Base-by-base conservation (phyloP, 2,888 invertebrate species). In the Acanthoscelides obtectus region DNA sequence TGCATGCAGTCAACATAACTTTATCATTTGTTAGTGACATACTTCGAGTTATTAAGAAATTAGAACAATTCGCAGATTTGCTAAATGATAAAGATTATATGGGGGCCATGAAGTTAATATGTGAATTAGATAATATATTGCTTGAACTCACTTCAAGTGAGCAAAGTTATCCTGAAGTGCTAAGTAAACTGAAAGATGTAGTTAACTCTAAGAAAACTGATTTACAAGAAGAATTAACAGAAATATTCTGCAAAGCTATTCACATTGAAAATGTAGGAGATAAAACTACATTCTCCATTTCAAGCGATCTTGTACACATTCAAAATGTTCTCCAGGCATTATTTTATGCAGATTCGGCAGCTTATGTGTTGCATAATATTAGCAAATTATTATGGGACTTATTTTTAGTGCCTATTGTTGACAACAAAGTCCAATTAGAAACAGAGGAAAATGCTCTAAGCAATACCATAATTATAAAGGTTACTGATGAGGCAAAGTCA, bases 371-470 rank as follows among this genome's bases (percentile, higher is more conserved):
- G 5, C 85, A 88, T 63, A 84, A 86, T 70, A 89, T 94, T 79
- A 86, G 89, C 1, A 86, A 86, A 72, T 89, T 88, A 77, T 79
- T 94, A 20, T 83, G 91, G 77, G 86, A 88, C 45, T 83, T 88
- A 74, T 82, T 93, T 22, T 84, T 93, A 17, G 81, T 85, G 70
- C 89, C 90, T 0, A 87, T 93, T 0, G 88, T 92, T 71, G 85
- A 87, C 64, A 69, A 73, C 20, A 70, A 67, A 64, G 71, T 77
- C 21, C 27, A 67, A 25, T 64, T 76, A 22, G 67, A 66, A 22
- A 21, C 69, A 20, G 67, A 64, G 2, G 68, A 72, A 21, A 73
- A 73, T 69, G 68, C 70, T 64, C 27, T 20, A n/a, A 72, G 25
- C 68, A 22, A 69, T 63, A 66, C 69, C 20, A 25, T 76, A 5